These are phyloP conservation scores for Lepidochrysops patricia DNA, from an alignment of 2,888 invertebrate species.

Conservation along the genomic window DNA sequence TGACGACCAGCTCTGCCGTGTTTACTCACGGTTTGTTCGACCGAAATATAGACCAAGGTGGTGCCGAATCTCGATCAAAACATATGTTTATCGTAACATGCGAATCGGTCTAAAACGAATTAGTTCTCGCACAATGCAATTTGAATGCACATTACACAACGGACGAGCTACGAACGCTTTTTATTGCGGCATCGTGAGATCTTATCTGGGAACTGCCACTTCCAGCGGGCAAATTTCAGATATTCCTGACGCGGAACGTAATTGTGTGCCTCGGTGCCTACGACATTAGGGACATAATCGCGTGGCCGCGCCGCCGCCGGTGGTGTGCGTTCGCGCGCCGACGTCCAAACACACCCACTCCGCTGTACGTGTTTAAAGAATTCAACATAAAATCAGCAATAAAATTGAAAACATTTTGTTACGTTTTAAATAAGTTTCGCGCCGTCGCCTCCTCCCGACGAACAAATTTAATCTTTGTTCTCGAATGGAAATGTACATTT, in stretches of 20 bases:
- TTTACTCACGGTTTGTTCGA: not conserved
- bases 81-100: conserved; percentile 73
- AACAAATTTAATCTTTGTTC: conserved; percentile 51
- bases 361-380: conserved; percentile 62
- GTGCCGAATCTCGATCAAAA: conserved; percentile 50
- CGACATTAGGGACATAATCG: conserved; percentile 41
- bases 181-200: conserved; percentile 75
- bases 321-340: conserved; percentile 50
- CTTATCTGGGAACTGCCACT: conserved; percentile 73
- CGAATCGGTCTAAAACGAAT: conserved; percentile 73
- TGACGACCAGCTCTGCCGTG: not conserved
- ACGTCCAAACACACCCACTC: conserved; percentile 52
- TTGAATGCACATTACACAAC: conserved; percentile 75
- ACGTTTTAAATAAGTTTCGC: conserved; percentile 70
- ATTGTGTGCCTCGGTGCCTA: conserved; percentile 50
- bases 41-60: conserved; percentile 21
- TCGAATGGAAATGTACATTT: conserved; percentile 42
- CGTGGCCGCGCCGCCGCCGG: conserved; percentile 30
- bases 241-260: conserved; percentile 38
- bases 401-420: conserved; percentile 75
- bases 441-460: conserved; percentile 34
- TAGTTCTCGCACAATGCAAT: conserved; percentile 75
- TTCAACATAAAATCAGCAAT: conserved; percentile 73
- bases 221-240: conserved; percentile 73
- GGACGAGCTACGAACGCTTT: conserved; percentile 71